Conservation (phyloP, 2,888 invertebrate genomes). For the Drosophila imparisetae region DNA sequence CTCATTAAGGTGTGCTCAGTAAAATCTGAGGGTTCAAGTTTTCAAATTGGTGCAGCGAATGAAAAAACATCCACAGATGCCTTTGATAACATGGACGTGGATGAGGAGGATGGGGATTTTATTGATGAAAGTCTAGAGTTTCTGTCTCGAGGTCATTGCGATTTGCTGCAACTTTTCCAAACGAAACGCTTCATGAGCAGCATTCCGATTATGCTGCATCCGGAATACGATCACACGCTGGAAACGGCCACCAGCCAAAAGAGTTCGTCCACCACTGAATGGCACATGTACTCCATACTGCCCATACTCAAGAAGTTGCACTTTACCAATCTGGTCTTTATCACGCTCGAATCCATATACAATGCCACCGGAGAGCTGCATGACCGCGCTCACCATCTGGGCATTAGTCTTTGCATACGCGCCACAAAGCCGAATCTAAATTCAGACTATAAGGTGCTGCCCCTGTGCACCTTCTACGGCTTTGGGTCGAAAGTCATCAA, state of each 20-base stretch:
- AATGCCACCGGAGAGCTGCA: constrained; percentile 55
- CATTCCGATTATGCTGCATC: constrained; percentile 53
- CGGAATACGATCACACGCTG: constrained; percentile 32
- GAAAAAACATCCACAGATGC: background rate
- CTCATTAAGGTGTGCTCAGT: constrained; percentile 1
- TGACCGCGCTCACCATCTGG: constrained; percentile 35
- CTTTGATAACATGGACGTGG: background rate
- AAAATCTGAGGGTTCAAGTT: background rate
- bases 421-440: constrained; percentile 38
- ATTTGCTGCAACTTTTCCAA: constrained; percentile 65
- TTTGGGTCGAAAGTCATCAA: constrained; percentile 56
- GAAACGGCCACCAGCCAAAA: constrained; percentile 22
- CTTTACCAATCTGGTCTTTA: constrained; percentile 70
- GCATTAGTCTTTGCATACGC: constrained; percentile 58
- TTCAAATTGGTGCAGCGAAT: background rate
- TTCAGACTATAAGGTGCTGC: constrained; percentile 37
- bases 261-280: constrained; percentile 50
- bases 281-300: constrained; percentile 80
- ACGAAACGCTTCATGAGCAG: constrained; percentile 60
- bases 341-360: constrained; percentile 77
- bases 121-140: constrained; percentile 53
- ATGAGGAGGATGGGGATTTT: constrained; percentile 23
- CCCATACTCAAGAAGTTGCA: constrained; percentile 68
- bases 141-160: constrained; percentile 65
- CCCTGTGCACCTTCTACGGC: constrained; percentile 63